Evolutionary conservation across 1,140 invertebrate genomes (phyloP).

Genomic region (Adoxophyes honmai): DNA sequence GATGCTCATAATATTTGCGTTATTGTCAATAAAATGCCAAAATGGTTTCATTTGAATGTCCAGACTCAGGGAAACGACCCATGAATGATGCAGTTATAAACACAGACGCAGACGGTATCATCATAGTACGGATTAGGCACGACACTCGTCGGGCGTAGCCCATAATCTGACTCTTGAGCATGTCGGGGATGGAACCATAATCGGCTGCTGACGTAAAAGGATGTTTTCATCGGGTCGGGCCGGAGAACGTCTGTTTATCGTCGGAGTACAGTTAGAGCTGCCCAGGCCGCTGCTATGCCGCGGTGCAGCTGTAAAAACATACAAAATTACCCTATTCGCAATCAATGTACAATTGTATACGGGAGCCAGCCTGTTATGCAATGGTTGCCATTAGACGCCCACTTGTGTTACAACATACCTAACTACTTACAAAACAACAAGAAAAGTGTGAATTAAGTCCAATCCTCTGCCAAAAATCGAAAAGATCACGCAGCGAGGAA

Average conservation of each 20-base stretch:
- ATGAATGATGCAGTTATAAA: neutral
- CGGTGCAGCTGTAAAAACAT: conserved; percentile 73
- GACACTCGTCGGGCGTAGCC: neutral
- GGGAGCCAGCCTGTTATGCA: conserved; percentile 34
- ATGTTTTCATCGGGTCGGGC: conserved; percentile 73
- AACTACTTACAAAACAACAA: conserved; percentile 34
- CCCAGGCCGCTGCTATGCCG: conserved; percentile 54
- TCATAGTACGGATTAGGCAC: no score
- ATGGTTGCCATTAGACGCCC: conserved; percentile 22
- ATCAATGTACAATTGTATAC: conserved; percentile 45
- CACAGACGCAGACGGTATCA: neutral
- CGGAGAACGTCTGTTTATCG: conserved; percentile 71
- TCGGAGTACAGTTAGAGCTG: conserved; percentile 65
- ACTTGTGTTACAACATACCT: conserved; percentile 38
- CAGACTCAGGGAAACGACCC: neutral
- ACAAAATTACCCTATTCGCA: conserved; percentile 55
- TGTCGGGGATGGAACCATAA: conserved; percentile 49
- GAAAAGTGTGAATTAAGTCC: neutral
- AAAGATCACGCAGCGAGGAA: neutral
- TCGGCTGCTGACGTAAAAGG: conserved; percentile 73
- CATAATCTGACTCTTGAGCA: neutral
- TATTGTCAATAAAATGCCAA: conserved; percentile 19
- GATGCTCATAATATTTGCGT: conserved; percentile 22
- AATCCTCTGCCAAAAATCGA: neutral
- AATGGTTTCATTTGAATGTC: neutral